Conservation (phyloP, 2,888 invertebrate genomes). For the Folsomia manolachei region DNA sequence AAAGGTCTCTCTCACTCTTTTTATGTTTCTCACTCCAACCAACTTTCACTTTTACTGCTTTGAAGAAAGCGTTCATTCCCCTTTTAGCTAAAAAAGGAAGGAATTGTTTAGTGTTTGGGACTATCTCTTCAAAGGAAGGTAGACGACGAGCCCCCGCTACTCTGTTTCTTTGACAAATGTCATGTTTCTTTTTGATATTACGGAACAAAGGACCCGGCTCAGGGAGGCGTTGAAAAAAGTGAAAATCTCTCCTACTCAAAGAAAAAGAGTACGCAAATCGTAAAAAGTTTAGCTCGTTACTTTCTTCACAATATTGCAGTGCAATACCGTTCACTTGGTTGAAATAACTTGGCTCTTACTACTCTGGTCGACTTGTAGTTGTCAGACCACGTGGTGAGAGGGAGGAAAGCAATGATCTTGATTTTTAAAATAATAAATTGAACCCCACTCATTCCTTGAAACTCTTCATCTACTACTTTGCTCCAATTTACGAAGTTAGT, state of each 20-base stretch:
- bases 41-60: neutral
- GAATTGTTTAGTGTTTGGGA: too few species aligned
- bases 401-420: neutral
- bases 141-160: neutral
- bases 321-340: too few species aligned
- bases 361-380: too few species aligned
- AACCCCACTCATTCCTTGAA: too few species aligned
- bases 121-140: neutral
- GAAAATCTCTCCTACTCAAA: constrained; percentile 6
- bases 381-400: too few species aligned
- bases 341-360: too few species aligned
- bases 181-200: constrained; percentile 12
- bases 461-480: too few species aligned
- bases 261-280: constrained; percentile 9
- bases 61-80: neutral
- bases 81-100: too few species aligned
- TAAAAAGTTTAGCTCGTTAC: constrained; percentile 6
- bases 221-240: constrained; percentile 17
- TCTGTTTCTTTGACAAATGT: constrained; percentile 13
- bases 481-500: too few species aligned
- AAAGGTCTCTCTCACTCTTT: neutral
- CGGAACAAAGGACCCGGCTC: constrained; percentile 11
- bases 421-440: neutral
- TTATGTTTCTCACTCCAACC: neutral
- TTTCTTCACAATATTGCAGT: neutral